phyloP scores from a whole-genome alignment of 92 coral and sea anemone genomes.

The Epizoanthus rinbou region DNA sequence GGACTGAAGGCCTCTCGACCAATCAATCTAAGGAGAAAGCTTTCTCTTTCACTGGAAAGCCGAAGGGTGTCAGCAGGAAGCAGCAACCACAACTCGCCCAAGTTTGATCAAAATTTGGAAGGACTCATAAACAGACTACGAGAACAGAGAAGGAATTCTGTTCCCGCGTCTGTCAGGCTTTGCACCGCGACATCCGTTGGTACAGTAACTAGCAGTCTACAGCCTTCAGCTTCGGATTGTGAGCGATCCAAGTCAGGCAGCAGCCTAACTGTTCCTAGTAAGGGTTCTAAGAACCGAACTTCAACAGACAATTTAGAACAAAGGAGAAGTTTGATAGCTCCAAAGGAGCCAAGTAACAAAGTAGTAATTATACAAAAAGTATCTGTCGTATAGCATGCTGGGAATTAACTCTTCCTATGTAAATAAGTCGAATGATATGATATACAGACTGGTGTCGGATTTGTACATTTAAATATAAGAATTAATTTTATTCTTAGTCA shows the following conservation, averaged over 20 bases:
- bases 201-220: slow-evolving; percentile 10
- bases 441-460: too few species aligned
- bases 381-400: background rate
- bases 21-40: slow-evolving; percentile 12
- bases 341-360: background rate
- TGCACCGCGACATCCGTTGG: slow-evolving; percentile 2
- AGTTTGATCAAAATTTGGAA: slow-evolving; percentile 22
- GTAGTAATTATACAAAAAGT: slow-evolving; percentile 13
- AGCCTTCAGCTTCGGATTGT: slow-evolving; percentile 30
- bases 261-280: background rate
- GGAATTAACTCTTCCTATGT: too few species aligned
- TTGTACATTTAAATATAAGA: too few species aligned
- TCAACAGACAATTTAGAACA: slow-evolving; percentile 30
- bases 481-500: too few species aligned
- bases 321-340: slow-evolving; percentile 14
- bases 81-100: slow-evolving; percentile 14
- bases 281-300: background rate
- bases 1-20: slow-evolving; percentile 19
- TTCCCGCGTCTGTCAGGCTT: slow-evolving; percentile 51
- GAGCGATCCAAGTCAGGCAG: slow-evolving; percentile 9
- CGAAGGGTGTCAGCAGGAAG: slow-evolving; percentile 14
- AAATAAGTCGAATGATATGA: too few species aligned
- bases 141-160: slow-evolving; percentile 51
- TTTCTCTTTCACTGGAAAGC: slow-evolving; percentile 24
- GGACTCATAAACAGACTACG: slow-evolving; percentile 20